A percentile compares a stretch with the other conserved stretches of the same genome.
These are phyloP conservation scores for Solenopsis invicta DNA, from an alignment of 1,140 invertebrate genomes.

Conservation along the genomic window DNA sequence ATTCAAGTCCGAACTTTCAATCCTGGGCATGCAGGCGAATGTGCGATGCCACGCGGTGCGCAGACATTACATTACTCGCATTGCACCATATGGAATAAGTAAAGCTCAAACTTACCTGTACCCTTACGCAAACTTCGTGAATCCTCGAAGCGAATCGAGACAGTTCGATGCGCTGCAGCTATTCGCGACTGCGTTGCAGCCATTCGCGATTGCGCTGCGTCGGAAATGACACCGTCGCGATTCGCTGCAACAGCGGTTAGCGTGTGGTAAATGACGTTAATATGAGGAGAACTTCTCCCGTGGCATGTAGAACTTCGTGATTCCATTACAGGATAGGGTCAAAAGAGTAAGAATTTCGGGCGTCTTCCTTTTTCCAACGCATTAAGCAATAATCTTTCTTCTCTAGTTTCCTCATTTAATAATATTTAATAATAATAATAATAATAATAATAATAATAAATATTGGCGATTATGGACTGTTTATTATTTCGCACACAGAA, in stretches of 20 bases:
- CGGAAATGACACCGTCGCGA: not conserved
- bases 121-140: not conserved
- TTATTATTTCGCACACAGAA: no score
- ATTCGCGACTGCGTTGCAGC: not conserved
- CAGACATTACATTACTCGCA: conserved; percentile 29
- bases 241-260: not conserved
- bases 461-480: not conserved
- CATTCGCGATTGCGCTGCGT: not conserved
- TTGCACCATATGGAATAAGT: conserved; percentile 8
- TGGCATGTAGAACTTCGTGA: not conserved
- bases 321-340: not conserved
- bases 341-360: not conserved
- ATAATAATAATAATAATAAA: no score
- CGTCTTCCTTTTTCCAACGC: not conserved
- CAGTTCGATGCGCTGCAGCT: not conserved
- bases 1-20: conserved; percentile 13
- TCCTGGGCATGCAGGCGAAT: not conserved
- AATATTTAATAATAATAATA: no score
- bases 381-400: not conserved
- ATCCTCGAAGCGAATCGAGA: not conserved
- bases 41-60: not conserved
- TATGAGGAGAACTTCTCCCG: not conserved
- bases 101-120: not conserved
- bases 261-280: not conserved
- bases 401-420: no score